Evolutionary conservation across 2,113 vertebrate genomes (phyloP), one percentile per base, ranked within the genome.

Genomic region (Mohoua ochrocephala): DNA sequence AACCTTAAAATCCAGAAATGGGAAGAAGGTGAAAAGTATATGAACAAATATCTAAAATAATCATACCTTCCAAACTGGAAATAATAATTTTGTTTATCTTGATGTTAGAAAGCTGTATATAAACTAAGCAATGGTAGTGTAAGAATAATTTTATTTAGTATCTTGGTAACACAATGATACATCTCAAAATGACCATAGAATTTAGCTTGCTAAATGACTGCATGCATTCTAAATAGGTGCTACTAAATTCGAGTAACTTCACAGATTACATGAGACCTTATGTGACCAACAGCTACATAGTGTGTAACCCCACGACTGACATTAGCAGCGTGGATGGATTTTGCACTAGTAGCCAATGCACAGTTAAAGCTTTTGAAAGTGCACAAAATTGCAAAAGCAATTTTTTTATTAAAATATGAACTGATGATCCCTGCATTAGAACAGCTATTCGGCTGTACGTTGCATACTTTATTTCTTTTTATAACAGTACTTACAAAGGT

Each of bases 71-170:
- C 33, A 69, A 74, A 50, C 65, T 14, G 11, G 57, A 89, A 61
- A 61, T 50, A 60, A 41, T n/a, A 44, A 7, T 26, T 68, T 64
- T 77, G 12, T 39, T 64, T 75, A 65, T 59, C 41, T 86, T 84
- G 16, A 63, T 61, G 7, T 78, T 82, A 71, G 52, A 74, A 86
- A 88, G n/a, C 24, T 47, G 64, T 26, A 37, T 22, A 61, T 35
- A 92, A 91, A 89, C 20, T 52, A 76, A 92, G 57, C 59, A 91
- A 74, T 22, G 67, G 41, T 77, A 88, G 24, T 49, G 75, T 84
- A 95, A 87, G 83, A 84, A 89, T 76, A 93, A 75, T 76, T 97
- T 95, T 94, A 98, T 98, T 98, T 95, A 97, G 84, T 96, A 70
- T 97, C 96, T 96, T 91, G 84, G 59, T 91, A 97, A 94, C 59